A percentile compares a stretch with the other conserved stretches of the same genome.
phyloP scores from a whole-genome alignment of 2,888 invertebrate genomes.

The Drosophila pseudotalamancana region DNA sequence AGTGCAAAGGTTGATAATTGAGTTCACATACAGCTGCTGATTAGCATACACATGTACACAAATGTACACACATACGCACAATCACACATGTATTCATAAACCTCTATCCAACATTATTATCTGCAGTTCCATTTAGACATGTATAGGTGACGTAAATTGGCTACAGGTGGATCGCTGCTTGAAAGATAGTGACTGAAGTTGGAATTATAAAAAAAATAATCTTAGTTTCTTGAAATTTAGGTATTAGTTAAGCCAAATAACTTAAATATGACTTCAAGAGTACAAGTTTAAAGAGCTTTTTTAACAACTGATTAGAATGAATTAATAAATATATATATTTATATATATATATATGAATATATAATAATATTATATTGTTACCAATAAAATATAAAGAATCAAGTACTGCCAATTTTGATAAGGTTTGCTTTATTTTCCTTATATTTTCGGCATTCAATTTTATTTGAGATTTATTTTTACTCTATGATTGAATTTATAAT shows the following conservation, averaged over 20 bases:
- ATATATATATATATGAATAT: neutral
- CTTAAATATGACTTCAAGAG: too few species aligned
- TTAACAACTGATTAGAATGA: too few species aligned
- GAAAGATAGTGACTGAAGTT: neutral
- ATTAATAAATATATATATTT: neutral
- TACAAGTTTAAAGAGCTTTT: too few species aligned
- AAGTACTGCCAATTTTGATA: too few species aligned
- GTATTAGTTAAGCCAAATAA: neutral
- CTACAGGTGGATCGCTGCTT: conserved; percentile 2
- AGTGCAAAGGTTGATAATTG: conserved; percentile 46
- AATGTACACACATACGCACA: neutral
- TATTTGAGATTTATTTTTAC: too few species aligned
- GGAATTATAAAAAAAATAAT: neutral
- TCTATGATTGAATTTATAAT: too few species aligned
- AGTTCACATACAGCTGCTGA: conserved; percentile 33
- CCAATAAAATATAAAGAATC: too few species aligned
- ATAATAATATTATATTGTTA: too few species aligned
- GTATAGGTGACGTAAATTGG: conserved; percentile 7
- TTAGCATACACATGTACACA: too few species aligned
- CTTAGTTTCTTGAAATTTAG: neutral
- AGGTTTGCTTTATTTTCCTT: too few species aligned
- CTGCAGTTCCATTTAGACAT: neutral
- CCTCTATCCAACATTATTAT: conserved; percentile 5
- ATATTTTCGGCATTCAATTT: too few species aligned
- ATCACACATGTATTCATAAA: neutral